Evolutionary conservation across 2,888 invertebrate species (phyloP), one percentile per base, ranked within the genome.

Genomic region (Macaria notata): DNA sequence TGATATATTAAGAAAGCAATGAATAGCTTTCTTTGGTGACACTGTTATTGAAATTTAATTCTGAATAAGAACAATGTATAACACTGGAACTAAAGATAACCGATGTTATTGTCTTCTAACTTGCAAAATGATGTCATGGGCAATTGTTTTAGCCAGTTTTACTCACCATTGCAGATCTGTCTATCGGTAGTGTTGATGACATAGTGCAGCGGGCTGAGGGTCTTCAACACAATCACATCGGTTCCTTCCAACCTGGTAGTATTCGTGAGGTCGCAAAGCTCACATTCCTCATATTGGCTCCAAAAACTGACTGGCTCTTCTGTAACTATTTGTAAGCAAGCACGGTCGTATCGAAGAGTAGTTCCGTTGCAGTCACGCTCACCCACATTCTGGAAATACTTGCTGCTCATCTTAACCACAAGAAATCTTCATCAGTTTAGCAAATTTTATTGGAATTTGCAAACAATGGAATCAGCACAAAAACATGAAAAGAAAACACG

Each of bases 261-360:
- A 38, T 80, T 67, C 70, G 79, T 64, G 55, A 88, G 68, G 45
- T 62, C 70, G 63, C 90, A 90, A 41, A 85, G 84, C 61, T 92
- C 84, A 54, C 92, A 92, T 66, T 89, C 92, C 39, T 83, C 83
- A 66, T 87, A 88, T 65, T 92, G 91, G 64, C 85, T 88, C 84
- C 78, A 85, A 68, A 92, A 86, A 49, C 62, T 75, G 38, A 92
- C 72, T 59, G 71, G 62, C 59, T 78, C 71, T 0, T 78, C 70
- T 6, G 87, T 78, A 42, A 79, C 63, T 50, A 92, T 78, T 74
- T 85, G 80, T 73, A 92, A 81, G 76, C 92, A 92, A 54, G 92
- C 90, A 71, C 91, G 80, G 64, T 92, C 92, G 61, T 78, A 85
- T 6, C 71, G 76, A 59, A 92, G 71, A 52, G 63, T 81, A 5